Evolutionary conservation across 1,140 invertebrate species (phyloP).

Genomic region (Dinoponera quadriceps): DNA sequence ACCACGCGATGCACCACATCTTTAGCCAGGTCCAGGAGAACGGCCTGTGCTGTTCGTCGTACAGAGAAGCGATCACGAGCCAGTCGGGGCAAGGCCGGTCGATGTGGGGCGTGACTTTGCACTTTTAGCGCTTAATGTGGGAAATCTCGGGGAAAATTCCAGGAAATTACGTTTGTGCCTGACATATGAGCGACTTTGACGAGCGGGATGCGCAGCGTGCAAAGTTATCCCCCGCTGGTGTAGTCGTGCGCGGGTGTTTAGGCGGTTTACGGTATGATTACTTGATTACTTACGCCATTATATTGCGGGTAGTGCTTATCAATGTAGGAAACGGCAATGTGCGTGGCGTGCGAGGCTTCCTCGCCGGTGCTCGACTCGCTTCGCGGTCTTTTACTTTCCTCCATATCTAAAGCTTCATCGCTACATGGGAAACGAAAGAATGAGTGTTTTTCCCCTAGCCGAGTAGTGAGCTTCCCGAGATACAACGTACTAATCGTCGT

Average conservation of each 20-base stretch:
- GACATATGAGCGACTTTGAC: too few species aligned
- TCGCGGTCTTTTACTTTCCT: slow-evolving; percentile 89
- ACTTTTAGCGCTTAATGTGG: too few species aligned
- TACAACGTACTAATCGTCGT: neutral
- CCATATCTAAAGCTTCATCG: slow-evolving; percentile 89
- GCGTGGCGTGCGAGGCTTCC: slow-evolving; percentile 91
- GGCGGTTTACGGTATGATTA: too few species aligned
- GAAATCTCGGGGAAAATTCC: too few species aligned
- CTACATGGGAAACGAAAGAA: slow-evolving; percentile 75
- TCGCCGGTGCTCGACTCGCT: slow-evolving; percentile 90
- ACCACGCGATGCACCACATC: slow-evolving; percentile 94
- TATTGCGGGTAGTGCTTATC: slow-evolving; percentile 84
- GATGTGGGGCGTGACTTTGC: slow-evolving; percentile 25
- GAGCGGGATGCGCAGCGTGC: neutral
- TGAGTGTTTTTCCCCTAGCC: neutral
- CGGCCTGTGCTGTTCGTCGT: slow-evolving; percentile 80
- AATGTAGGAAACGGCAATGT: slow-evolving; percentile 86
- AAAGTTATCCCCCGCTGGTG: neutral
- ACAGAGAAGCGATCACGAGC: neutral
- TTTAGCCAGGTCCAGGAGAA: slow-evolving; percentile 88
- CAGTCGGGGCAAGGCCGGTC: too few species aligned
- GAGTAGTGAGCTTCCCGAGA: neutral
- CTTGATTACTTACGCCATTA: slow-evolving; percentile 78
- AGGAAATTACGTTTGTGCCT: too few species aligned
- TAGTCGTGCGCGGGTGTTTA: too few species aligned